Conservation (phyloP, 2,888 invertebrate species). For the Adela reaumurella region DNA sequence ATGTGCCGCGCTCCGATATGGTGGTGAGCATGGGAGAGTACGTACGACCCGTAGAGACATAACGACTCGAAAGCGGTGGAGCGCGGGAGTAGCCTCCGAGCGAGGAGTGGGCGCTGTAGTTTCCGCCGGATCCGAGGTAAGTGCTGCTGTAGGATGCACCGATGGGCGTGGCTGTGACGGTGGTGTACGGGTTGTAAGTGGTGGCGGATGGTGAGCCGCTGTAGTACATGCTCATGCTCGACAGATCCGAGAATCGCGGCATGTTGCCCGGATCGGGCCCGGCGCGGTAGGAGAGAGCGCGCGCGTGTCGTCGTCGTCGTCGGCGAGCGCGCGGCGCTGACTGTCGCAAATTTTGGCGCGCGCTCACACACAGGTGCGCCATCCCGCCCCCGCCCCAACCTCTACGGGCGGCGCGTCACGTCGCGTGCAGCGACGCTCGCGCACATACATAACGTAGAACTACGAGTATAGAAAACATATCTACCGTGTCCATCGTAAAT, state of each 20-base stretch:
- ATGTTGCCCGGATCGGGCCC: slow-evolving; percentile 33
- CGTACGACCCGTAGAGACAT: slow-evolving; percentile 35
- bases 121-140: slow-evolving; percentile 46
- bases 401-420: slow-evolving; percentile 17
- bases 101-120: slow-evolving; percentile 45
- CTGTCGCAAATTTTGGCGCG: slow-evolving; percentile 18
- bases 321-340: slow-evolving; percentile 21
- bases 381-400: slow-evolving; percentile 15
- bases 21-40: slow-evolving; percentile 74
- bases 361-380: slow-evolving; percentile 18
- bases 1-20: slow-evolving; percentile 52
- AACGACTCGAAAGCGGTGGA: slow-evolving; percentile 35
- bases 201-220: slow-evolving; percentile 39
- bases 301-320: slow-evolving; percentile 12
- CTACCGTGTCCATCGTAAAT: background rate
- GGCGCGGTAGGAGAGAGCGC: slow-evolving; percentile 15
- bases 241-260: slow-evolving; percentile 68
- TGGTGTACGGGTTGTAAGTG: slow-evolving; percentile 42
- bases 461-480: no score
- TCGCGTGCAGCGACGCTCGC: slow-evolving; percentile 16
- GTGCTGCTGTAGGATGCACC: slow-evolving; percentile 46
- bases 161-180: slow-evolving; percentile 32
- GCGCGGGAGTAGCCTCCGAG: slow-evolving; percentile 55
- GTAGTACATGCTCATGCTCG: slow-evolving; percentile 57
- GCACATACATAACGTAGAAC: background rate